Percentiles rank a stretch among this genome's conserved stretches.
These are phyloP conservation scores for Callithrix jacchus DNA, from an alignment of 2,113 vertebrate genomes.

Conservation along the genomic window DNA sequence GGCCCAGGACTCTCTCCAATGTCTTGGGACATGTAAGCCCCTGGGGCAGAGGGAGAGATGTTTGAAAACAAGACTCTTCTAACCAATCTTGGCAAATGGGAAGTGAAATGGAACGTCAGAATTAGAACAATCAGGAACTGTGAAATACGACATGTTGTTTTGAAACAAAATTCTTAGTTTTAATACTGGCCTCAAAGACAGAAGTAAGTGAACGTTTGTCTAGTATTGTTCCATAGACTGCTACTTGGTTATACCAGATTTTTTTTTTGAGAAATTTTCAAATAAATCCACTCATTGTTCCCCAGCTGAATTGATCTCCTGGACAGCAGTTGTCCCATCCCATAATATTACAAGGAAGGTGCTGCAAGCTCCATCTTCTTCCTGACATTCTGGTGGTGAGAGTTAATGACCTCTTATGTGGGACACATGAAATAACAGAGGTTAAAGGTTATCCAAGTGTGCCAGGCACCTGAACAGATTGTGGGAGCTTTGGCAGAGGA, in stretches of 20 bases:
- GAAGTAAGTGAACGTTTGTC: neutral
- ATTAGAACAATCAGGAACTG: neutral
- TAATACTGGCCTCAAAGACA: neutral
- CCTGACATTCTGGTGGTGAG: neutral
- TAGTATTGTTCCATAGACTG: neutral
- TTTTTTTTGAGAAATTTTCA: neutral
- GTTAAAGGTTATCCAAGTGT: neutral
- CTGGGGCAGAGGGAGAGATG: neutral
- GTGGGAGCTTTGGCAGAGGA: neutral
- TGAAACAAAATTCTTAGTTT: conserved; percentile 3
- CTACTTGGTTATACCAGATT: neutral
- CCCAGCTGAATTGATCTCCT: neutral
- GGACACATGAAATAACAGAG: neutral
- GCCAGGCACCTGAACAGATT: neutral
- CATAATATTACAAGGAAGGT: neutral
- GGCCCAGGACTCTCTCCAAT: neutral
- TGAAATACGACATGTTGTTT: neutral
- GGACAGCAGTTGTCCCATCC: neutral
- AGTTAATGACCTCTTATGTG: neutral
- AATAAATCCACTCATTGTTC: neutral
- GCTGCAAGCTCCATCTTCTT: neutral
- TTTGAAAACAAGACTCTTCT: neutral
- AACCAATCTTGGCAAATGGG: neutral
- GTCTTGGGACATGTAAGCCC: neutral
- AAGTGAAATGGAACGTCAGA: neutral